Evolutionary conservation across 2,113 vertebrate species (phyloP).

Genomic region (Mixornis gularis): DNA sequence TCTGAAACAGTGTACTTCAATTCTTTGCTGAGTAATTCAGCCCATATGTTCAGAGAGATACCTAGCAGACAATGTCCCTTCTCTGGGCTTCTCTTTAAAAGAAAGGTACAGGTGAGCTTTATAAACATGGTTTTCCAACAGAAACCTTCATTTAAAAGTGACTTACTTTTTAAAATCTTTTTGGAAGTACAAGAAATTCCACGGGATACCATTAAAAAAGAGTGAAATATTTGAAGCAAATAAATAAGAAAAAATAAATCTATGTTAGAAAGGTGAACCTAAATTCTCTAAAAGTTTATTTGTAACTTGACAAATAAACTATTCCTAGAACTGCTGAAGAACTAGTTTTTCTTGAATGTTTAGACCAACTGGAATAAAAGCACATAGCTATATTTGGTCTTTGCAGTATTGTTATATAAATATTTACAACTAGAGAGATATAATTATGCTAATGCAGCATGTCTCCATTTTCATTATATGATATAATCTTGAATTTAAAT

Average conservation of each 20-base stretch:
- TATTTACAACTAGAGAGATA: constrained; percentile 10
- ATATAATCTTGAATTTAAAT: neutral
- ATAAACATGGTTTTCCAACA: neutral
- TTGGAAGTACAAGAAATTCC: neutral
- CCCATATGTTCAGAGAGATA: constrained; percentile 53
- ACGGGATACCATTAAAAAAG: neutral
- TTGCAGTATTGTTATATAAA: constrained; percentile 8
- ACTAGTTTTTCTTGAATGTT: constrained; percentile 23
- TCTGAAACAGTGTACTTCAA: constrained; percentile 61
- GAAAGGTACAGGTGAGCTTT: constrained; percentile 49
- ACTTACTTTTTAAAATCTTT: neutral
- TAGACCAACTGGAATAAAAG: neutral
- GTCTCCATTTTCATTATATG: neutral
- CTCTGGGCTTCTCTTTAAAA: neutral
- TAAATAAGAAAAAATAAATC: neutral
- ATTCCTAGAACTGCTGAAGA: neutral
- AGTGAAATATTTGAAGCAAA: neutral
- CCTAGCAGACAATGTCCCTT: neutral
- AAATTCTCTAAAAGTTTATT: neutral
- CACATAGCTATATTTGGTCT: neutral
- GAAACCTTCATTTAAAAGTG: neutral
- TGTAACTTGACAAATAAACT: neutral
- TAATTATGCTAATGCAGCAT: constrained; percentile 14
- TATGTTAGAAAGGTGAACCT: neutral
- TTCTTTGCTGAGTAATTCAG: constrained; percentile 64